Conservation (phyloP, 2,797 vertebrate species). For the Nannoperca obscura region DNA sequence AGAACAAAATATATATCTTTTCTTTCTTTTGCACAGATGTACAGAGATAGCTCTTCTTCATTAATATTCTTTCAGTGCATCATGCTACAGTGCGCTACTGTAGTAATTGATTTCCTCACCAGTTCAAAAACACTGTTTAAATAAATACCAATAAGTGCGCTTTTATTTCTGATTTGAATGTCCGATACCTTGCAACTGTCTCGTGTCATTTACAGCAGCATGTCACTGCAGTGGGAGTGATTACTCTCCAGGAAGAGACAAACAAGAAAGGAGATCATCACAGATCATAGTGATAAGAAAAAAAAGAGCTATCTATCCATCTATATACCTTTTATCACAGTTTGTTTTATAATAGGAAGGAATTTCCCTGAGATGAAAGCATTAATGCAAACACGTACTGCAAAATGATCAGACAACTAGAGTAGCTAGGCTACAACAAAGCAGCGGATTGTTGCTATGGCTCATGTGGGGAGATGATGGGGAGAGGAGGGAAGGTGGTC, state of each 20-base stretch:
- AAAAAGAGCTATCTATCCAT: not conserved
- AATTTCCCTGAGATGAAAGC: not conserved
- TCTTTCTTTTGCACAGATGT: conserved; percentile 5
- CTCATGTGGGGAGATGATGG: conserved; percentile 25
- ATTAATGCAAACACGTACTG: not conserved
- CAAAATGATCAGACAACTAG: conserved; percentile 20
- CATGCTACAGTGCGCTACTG: conserved; percentile 59
- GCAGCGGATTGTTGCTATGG: conserved; percentile 56
- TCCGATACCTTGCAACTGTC: not conserved
- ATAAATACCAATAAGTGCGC: conserved; percentile 19
- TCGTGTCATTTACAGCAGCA: conserved; percentile 14
- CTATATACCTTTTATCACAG: not conserved
- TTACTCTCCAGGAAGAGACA: conserved; percentile 15
- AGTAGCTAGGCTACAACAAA: conserved; percentile 11
- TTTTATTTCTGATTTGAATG: not conserved
- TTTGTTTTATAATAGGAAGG: not conserved
- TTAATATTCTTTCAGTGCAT: conserved; percentile 66
- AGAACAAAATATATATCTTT: conserved; percentile 25
- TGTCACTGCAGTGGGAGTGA: not conserved
- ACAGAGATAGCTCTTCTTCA: conserved; percentile 40
- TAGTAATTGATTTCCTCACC: conserved; percentile 43
- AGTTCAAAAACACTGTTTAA: conserved; percentile 30
- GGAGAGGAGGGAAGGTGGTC: conserved; percentile 14
- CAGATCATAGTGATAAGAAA: not conserved
- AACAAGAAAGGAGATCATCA: not conserved